A percentile compares a stretch with the other conserved stretches of the same genome.
phyloP scores from a whole-genome alignment of 2,113 vertebrate species.

The Orientallactaga bullata region DNA sequence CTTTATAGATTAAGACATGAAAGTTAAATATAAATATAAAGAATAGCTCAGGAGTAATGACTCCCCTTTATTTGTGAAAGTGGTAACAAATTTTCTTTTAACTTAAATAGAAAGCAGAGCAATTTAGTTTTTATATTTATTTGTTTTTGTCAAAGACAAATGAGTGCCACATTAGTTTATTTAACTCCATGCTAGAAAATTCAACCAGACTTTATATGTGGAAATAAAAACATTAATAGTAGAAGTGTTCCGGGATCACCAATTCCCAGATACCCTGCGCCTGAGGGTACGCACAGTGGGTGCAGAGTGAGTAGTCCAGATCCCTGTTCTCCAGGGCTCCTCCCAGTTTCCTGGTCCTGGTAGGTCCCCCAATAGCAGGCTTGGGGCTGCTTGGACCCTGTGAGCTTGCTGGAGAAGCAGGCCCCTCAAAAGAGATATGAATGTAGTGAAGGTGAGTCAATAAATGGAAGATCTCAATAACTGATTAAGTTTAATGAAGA shows the following conservation, averaged over 20 bases:
- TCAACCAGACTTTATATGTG: not conserved
- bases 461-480: no score
- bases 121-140: slow-evolving; percentile 16
- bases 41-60: not conserved
- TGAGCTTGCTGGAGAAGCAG: no score
- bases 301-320: no score
- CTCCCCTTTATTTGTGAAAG: not conserved
- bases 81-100: not conserved
- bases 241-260: not conserved
- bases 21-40: not conserved
- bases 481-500: no score
- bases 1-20: not conserved
- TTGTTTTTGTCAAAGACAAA: not conserved
- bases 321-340: no score
- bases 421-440: no score
- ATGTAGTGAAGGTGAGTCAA: no score
- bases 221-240: slow-evolving; percentile 50
- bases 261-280: no score
- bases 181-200: slow-evolving; percentile 48
- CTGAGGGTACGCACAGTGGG: no score
- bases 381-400: no score
- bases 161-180: not conserved
- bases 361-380: no score
- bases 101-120: slow-evolving; percentile 33
- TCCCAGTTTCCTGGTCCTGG: no score